Conservation (phyloP, 1,140 invertebrate species). For the Bombus superbus region DNA sequence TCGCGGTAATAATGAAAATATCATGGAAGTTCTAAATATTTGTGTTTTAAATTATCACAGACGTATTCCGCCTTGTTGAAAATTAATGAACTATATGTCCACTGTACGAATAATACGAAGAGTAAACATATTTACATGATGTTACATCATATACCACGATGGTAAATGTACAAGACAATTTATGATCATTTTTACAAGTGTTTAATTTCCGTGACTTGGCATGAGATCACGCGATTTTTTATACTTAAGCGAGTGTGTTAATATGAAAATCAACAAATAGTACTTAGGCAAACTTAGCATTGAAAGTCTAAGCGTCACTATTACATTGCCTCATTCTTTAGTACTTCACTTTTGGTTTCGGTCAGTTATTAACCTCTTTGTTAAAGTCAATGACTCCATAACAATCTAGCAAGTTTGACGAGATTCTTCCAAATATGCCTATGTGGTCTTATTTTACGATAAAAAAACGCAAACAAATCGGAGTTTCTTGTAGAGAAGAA, state of each 20-base stretch:
- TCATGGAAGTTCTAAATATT: not conserved
- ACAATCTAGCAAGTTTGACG: not conserved
- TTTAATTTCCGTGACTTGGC: not conserved
- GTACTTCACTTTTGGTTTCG: not conserved
- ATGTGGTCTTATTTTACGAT: no score
- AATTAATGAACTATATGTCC: not conserved
- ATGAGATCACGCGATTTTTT: not conserved
- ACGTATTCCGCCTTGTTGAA: not conserved
- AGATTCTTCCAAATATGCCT: not conserved
- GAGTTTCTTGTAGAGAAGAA: no score
- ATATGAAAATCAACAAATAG: not conserved
- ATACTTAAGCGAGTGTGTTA: not conserved
- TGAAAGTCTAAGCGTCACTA: not conserved
- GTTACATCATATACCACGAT: not conserved
- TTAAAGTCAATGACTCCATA: not conserved
- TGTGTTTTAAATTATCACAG: not conserved
- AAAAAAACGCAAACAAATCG: no score
- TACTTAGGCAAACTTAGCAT: not conserved
- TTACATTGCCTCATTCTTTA: not conserved
- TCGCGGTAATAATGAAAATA: no score
- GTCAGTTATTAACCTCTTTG: not conserved
- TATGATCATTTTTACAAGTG: not conserved
- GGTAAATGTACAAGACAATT: not conserved
- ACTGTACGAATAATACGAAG: not conserved
- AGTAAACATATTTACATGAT: not conserved